Base-by-base conservation (phyloP, 2,113 vertebrate genomes). In the Abramis brama region DNA sequence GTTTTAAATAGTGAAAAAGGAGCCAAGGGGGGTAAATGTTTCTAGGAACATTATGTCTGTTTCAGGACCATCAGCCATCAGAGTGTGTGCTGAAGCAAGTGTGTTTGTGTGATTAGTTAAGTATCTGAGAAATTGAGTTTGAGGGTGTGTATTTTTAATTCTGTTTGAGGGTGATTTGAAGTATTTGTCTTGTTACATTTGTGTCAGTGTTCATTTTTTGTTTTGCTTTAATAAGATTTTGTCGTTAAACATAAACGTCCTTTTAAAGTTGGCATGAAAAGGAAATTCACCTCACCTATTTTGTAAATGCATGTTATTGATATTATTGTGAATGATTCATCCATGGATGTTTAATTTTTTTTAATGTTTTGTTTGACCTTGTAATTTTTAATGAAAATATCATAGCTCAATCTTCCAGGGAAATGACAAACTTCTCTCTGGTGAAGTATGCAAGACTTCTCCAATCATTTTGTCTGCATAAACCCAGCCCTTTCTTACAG, bases 81-180 rank as follows among this genome's bases (percentile, higher is more conserved):
- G 55, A 89, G 87, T 74, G 71, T 87, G 84, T 79, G 36, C 77
- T 45, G 47, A 68, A 86, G 79, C 81, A 81, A 86, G 84, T 84
- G 25, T 62, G 66, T 59, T 33, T 74, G 79, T 86, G 79, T 75
- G 83, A 76, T 45, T 79, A 27, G 81, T 30, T 71, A 70, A 79
- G 66, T 71, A 55, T 30, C 55, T 78, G 39, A 50, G 47, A 79
- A 78, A 47, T 60, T 78, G 57, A 64, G 36, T 79, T 70, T 81
- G 73, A 50, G 50, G 23, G 70, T 30, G 74, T 73, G 64, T 59
- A 57, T 36, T 70, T 80, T 62, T 76, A 27, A 47, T 25, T 60
- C 47, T 74, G 8, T 30, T 12, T 3, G 39, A 50, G 78, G 68
- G 68, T 71, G 68, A 43, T 43, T 71, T 71, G 36, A 39, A 30